A percentile compares a stretch with the other conserved stretches of the same genome.
Evolutionary conservation across 2,888 invertebrate species (phyloP).

Genomic region (Lutraria lutraria): DNA sequence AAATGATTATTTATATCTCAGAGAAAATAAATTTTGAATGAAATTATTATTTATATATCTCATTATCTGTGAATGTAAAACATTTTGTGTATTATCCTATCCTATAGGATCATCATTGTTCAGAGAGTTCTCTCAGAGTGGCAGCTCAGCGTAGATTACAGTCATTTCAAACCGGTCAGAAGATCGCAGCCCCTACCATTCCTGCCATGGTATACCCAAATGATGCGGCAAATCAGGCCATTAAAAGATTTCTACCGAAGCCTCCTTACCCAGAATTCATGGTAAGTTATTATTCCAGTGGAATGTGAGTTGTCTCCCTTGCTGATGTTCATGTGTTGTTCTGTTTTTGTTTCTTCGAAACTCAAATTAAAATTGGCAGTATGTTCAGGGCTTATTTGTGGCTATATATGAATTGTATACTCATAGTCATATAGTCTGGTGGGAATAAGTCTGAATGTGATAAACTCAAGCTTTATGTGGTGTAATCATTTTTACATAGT

Average conservation of each 20-base stretch:
- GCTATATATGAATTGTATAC: too few species aligned
- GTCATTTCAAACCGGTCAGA: conserved; percentile 86
- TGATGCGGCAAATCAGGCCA: conserved; percentile 98
- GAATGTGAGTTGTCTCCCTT: not conserved
- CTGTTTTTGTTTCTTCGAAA: not conserved
- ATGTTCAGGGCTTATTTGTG: too few species aligned
- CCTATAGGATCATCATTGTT: conserved; percentile 94
- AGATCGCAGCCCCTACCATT: conserved; percentile 71
- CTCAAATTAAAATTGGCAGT: too few species aligned
- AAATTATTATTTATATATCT: too few species aligned
- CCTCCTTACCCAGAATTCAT: conserved; percentile 85
- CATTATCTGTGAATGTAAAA: too few species aligned
- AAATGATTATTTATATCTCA: too few species aligned
- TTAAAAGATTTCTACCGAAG: conserved; percentile 95
- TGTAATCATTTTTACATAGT: too few species aligned
- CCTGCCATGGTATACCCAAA: conserved; percentile 95
- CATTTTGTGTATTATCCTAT: too few species aligned
- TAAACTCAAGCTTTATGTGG: too few species aligned
- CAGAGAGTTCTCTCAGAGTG: conserved; percentile 91
- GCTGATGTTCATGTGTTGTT: not conserved
- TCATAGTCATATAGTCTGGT: too few species aligned
- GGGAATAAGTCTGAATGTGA: too few species aligned
- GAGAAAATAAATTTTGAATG: too few species aligned
- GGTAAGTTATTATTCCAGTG: conserved; percentile 74
- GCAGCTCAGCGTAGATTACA: conserved; percentile 90